Evolutionary conservation across 2,888 invertebrate species (phyloP), one percentile per base, ranked within the genome.

Genomic region (Blastobasis adustella): DNA sequence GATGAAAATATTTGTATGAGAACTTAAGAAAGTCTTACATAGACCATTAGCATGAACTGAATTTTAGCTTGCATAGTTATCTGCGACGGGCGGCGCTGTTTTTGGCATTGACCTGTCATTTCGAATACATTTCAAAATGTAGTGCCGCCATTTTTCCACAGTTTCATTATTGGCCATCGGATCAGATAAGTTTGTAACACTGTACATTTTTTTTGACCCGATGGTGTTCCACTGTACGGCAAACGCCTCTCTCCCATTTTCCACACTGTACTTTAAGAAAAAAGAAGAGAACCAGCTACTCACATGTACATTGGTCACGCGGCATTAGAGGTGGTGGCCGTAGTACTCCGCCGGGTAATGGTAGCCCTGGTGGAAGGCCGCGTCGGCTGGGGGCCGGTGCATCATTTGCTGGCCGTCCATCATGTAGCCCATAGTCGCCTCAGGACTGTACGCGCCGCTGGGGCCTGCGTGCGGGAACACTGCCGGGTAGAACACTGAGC

Each of bases 361-460:
- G 90, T 96, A 96, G 81, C 96, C 96, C 90, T 96, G 96, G 91
- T 96, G 96, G 92, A 96, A 96, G 90, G 95, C 93, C 55, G 96
- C 95, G 90, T 96, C 96, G 69, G 95, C 94, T 66, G 96, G 96
- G 76, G 96, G 95, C 91, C 96, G 94, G 91, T 96, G 96, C 95
- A 96, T 96, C 96, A 97, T 97, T 90, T 96, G 96, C 90, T 96
- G 96, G 71, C 96, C 96, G 90, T 98, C 98, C 96, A 98, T 97
- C 95, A 98, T 98, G 89, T 97, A 97, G 86, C 97, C 96, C 93
- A 96, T 96, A 80, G 95, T 93, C 73, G 96, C 96, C 85, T 98
- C 98, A 67, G 98, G 98, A 89, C 97, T 97, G 91, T 98, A 98
- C 63, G 95, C 95, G 73, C 96, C 96, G 89, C 96, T 96, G 72